phyloP scores from a whole-genome alignment of 2,113 vertebrate species.

The Gnathonemus longibarbis region DNA sequence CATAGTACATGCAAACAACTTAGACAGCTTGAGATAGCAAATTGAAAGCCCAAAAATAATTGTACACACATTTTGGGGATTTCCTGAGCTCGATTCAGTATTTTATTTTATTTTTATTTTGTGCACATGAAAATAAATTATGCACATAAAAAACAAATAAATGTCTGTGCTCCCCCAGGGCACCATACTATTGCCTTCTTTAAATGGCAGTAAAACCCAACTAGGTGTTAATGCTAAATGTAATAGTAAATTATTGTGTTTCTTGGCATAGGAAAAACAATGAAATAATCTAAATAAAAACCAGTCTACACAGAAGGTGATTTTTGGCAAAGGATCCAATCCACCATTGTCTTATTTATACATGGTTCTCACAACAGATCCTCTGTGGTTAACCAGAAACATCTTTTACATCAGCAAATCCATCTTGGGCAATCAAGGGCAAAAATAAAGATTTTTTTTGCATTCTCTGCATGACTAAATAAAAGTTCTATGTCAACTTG shows the following conservation, averaged over 20 bases:
- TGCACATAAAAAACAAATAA: too few relatives aligned
- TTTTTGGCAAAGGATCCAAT: slow-evolving; percentile 22
- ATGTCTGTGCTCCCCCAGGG: too few relatives aligned
- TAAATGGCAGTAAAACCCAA: too few relatives aligned
- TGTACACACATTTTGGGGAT: too few relatives aligned
- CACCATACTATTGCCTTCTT: too few relatives aligned
- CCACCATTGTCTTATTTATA: neutral
- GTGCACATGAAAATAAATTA: too few relatives aligned
- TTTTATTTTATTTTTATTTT: too few relatives aligned
- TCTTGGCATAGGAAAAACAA: neutral
- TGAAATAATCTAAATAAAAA: neutral
- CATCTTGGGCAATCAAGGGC: neutral
- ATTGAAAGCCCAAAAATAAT: too few relatives aligned
- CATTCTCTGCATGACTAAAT: neutral
- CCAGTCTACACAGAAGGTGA: neutral
- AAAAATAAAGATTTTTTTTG: neutral
- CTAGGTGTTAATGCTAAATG: neutral
- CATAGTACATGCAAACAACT: too few relatives aligned
- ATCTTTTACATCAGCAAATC: neutral
- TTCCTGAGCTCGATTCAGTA: too few relatives aligned
- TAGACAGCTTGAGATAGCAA: too few relatives aligned
- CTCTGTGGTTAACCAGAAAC: neutral
- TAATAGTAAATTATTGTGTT: neutral
- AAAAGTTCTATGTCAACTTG: neutral
- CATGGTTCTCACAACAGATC: neutral